Evolutionary conservation across 2,888 invertebrate species (phyloP).

Genomic region (Bimastos eiseni): DNA sequence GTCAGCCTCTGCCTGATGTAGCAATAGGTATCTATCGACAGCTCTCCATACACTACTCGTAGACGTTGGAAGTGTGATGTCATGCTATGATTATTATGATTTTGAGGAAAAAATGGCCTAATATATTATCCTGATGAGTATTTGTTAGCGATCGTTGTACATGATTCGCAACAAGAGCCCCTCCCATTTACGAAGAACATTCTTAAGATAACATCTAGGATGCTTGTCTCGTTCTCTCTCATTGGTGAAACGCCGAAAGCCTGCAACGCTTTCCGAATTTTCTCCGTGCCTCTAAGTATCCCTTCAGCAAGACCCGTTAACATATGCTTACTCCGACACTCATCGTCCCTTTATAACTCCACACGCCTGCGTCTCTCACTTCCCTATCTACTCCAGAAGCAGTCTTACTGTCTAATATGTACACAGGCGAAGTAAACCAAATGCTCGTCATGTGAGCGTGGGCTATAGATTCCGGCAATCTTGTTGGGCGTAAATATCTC

Average conservation of each 20-base stretch:
- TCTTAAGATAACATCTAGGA: slow-evolving; percentile 2
- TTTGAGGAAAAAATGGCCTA: no score
- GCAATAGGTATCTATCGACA: no score
- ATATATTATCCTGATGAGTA: no score
- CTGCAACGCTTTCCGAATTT: background rate
- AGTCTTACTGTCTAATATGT: background rate
- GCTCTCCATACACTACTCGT: no score
- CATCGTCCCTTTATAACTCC: background rate
- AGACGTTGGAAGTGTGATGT: no score
- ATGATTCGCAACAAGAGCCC: background rate
- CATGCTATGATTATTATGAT: no score
- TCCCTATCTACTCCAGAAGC: background rate
- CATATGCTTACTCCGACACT: background rate
- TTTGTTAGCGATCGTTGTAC: background rate
- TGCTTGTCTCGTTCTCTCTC: no score
- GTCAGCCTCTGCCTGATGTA: background rate
- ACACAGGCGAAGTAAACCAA: background rate
- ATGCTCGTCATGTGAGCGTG: background rate
- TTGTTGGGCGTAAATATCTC: background rate
- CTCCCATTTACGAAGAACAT: background rate
- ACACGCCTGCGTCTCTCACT: background rate
- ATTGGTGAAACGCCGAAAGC: background rate
- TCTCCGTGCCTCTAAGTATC: background rate
- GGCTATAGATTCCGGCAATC: background rate
- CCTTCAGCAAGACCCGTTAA: background rate